phyloP scores from a whole-genome alignment of 2,888 invertebrate species.

The Lasioglossum villosulum region DNA sequence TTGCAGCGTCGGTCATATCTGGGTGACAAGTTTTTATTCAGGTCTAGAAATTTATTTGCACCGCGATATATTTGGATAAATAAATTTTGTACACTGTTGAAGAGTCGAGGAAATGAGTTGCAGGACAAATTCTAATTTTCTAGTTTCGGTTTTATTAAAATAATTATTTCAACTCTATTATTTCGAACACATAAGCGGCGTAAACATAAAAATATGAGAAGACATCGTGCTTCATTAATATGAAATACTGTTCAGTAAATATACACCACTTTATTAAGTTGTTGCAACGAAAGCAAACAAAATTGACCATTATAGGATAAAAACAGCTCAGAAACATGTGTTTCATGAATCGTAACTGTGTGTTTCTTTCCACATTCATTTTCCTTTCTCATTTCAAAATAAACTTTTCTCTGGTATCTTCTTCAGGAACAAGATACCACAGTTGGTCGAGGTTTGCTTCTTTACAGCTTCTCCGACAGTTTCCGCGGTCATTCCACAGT shows the following conservation, averaged over 20 bases:
- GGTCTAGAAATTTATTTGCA: neutral
- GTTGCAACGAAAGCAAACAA: too few species aligned
- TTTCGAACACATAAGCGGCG: neutral
- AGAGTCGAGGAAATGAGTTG: neutral
- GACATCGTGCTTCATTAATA: too few species aligned
- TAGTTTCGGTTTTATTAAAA: neutral
- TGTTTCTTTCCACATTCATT: neutral
- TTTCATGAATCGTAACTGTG: neutral
- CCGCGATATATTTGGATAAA: neutral
- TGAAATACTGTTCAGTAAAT: too few species aligned
- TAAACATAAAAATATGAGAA: too few species aligned
- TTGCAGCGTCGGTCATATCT: neutral
- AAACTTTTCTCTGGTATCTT: neutral
- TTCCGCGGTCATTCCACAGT: neutral
- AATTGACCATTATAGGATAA: too few species aligned
- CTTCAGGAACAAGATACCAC: neutral
- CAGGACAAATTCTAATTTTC: too few species aligned
- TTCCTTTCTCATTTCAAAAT: neutral
- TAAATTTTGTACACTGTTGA: neutral
- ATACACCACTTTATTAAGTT: neutral
- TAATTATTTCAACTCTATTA: neutral
- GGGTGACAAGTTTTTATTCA: neutral
- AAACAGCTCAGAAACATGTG: neutral
- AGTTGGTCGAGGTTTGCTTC: neutral
- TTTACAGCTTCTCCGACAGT: neutral